Percentiles rank a stretch among this genome's conserved stretches.
phyloP scores from a whole-genome alignment of 2,113 vertebrate genomes.

The Origma solitaria region DNA sequence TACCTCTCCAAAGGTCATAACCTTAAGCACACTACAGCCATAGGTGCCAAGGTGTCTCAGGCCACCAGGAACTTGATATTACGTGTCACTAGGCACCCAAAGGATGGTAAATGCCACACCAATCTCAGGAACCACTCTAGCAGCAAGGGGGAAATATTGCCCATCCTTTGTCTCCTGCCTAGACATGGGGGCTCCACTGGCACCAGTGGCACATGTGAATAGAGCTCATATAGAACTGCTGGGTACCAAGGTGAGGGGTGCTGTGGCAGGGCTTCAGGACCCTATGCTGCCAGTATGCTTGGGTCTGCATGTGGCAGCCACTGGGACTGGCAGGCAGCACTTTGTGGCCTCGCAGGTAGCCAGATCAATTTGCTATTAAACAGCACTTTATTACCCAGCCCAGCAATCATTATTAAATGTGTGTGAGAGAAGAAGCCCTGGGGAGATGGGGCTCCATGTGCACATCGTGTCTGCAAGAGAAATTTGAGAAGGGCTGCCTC shows the following conservation, averaged over 20 bases:
- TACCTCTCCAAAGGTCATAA: not conserved
- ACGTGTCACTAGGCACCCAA: not conserved
- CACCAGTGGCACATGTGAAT: fast-evolving
- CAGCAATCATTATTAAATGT: not conserved
- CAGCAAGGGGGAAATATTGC: fast-evolving
- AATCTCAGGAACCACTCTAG: not conserved
- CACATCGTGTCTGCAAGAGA: not conserved
- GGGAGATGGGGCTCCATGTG: not conserved
- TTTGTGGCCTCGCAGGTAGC: not conserved
- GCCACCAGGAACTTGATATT: not conserved
- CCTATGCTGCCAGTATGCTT: fast-evolving
- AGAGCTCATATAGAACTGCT: fast-evolving
- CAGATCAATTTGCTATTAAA: conserved; percentile 34
- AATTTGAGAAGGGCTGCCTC: not conserved
- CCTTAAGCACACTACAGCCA: not conserved
- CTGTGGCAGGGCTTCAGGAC: not conserved
- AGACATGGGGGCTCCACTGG: not conserved
- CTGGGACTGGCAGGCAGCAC: not conserved
- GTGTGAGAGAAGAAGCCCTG: not conserved
- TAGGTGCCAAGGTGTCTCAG: not conserved
- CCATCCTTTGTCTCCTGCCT: not conserved
- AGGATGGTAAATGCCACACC: not conserved
- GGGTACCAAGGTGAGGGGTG: not conserved
- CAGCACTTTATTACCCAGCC: conserved; percentile 26
- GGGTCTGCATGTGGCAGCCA: fast-evolving